A percentile compares a stretch with the other conserved stretches of the same genome.
Evolutionary conservation across 2,113 vertebrate genomes (phyloP).

Genomic region (Corythornis cristatus): DNA sequence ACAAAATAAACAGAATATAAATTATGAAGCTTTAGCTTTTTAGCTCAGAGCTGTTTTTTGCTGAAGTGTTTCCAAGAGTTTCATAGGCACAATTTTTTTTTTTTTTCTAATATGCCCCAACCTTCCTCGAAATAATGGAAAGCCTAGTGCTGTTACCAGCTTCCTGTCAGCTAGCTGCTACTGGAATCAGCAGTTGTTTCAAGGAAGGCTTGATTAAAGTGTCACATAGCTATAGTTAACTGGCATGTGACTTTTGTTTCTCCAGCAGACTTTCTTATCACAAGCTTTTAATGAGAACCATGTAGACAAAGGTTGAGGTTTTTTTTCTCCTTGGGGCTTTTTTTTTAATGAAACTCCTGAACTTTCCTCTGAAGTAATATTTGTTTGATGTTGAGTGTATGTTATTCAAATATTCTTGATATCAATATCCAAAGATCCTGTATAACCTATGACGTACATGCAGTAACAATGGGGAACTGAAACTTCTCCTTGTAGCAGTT

Average conservation of each 20-base stretch:
- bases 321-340: neutral
- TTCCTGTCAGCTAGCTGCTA: neutral
- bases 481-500: neutral
- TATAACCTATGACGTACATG: neutral
- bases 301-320: neutral
- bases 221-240: neutral
- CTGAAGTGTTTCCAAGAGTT: neutral
- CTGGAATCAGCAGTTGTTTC: neutral
- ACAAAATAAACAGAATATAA: neutral
- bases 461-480: neutral
- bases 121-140: neutral
- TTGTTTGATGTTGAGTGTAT: neutral
- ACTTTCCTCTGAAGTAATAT: neutral
- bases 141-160: rapidly evolving
- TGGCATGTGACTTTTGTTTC: slow-evolving; percentile 30
- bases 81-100: neutral
- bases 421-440: neutral
- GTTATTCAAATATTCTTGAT: neutral
- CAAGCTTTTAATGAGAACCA: neutral
- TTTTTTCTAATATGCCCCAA: neutral
- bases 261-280: neutral
- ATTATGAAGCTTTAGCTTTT: neutral
- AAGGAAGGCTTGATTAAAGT: neutral
- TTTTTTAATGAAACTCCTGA: neutral
- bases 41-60: neutral